These are phyloP conservation scores for Neocloeon triangulifer DNA, from an alignment of 1,140 invertebrate species.

Conservation along the genomic window DNA sequence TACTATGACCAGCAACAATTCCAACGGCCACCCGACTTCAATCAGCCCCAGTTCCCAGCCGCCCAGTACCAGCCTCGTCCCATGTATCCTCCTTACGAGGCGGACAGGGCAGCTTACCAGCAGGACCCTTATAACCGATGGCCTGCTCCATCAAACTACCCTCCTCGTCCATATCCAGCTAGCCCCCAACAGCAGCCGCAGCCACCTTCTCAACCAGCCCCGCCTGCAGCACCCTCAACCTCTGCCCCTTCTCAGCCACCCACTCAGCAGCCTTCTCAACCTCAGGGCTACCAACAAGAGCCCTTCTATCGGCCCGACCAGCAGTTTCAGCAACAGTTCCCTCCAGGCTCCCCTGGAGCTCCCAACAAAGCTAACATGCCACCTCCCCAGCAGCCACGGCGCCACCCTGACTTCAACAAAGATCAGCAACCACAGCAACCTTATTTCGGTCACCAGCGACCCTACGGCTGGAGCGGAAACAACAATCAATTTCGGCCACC, in stretches of 20 bases:
- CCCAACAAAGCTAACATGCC: conserved; percentile 40
- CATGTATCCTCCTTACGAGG: conserved; percentile 48
- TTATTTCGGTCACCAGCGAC: conserved; percentile 4
- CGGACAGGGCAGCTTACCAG: conserved; percentile 11
- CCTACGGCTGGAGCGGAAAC: too few relatives aligned
- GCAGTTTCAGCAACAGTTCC: background rate
- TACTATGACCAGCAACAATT: conserved; percentile 21
- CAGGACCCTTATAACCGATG: conserved; percentile 11
- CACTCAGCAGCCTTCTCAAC: background rate
- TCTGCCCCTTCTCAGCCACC: background rate
- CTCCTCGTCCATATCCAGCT: conserved; percentile 8
- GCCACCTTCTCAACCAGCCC: conserved; percentile 18
- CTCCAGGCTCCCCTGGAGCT: conserved; percentile 7
- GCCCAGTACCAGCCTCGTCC: conserved; percentile 37
- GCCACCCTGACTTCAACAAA: conserved; percentile 70
- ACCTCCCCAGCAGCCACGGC: conserved; percentile 39
- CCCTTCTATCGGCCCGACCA: background rate
- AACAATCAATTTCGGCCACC: too few relatives aligned
- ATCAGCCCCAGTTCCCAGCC: conserved; percentile 40
- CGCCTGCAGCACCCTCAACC: background rate
- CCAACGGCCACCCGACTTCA: conserved; percentile 24
- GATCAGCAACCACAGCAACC: conserved; percentile 27
- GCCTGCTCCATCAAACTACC: conserved; percentile 6
- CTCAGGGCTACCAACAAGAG: background rate
- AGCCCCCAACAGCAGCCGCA: conserved; percentile 16